phyloP scores from a whole-genome alignment of 2,113 vertebrate genomes.

The Myanophis thanlyinensis region DNA sequence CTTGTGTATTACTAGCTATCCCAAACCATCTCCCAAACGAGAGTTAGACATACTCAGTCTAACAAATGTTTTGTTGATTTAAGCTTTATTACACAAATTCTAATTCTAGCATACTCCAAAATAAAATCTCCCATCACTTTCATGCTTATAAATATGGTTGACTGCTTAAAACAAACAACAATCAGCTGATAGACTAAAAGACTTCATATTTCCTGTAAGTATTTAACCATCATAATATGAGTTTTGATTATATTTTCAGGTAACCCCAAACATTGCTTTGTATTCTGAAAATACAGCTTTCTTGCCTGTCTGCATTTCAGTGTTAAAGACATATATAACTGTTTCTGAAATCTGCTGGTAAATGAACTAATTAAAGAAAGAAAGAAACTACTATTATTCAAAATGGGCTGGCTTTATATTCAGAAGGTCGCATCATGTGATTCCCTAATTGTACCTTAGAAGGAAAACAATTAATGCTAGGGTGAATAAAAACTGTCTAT shows the following conservation, averaged over 20 bases:
- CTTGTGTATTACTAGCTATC: not conserved
- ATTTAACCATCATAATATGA: not conserved
- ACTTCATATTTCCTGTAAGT: not conserved
- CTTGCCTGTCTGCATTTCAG: not conserved
- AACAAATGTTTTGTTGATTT: not conserved
- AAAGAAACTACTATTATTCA: not conserved
- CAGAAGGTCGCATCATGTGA: conserved; percentile 15
- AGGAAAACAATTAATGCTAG: not conserved
- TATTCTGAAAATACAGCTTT: not conserved
- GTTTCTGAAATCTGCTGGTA: not conserved
- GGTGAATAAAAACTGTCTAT: conserved; percentile 11
- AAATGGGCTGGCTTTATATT: not conserved
- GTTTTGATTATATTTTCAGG: not conserved
- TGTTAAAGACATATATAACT: not conserved
- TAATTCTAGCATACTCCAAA: not conserved
- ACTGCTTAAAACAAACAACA: not conserved
- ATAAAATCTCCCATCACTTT: not conserved
- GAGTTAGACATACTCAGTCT: not conserved
- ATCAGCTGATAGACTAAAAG: not conserved
- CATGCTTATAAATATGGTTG: not conserved
- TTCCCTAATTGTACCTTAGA: conserved; percentile 41
- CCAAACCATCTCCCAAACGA: too few relatives aligned
- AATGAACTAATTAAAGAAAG: not conserved
- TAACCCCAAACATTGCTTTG: not conserved
- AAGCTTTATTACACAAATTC: not conserved